Evolutionary conservation across 2,797 vertebrate species (phyloP).

Genomic region (Galagoides demidoff): DNA sequence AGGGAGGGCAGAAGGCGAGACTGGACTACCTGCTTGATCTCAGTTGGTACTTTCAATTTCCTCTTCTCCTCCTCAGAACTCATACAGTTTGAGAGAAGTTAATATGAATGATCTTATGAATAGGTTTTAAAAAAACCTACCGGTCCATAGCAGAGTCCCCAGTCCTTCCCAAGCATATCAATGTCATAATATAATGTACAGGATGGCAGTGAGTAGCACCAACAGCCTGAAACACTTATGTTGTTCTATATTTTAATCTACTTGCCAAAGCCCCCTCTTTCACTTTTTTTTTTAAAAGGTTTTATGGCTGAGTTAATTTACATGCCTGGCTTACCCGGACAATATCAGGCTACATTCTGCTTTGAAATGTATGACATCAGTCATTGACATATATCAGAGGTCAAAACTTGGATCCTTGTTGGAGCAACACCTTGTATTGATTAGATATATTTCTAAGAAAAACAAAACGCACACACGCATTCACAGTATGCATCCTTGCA

Average conservation of each 20-base stretch:
- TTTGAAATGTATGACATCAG: slow-evolving; percentile 69
- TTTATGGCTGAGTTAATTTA: slow-evolving; percentile 77
- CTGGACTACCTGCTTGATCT: background rate
- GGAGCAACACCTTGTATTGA: slow-evolving; percentile 51
- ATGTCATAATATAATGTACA: background rate
- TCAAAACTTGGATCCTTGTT: slow-evolving; percentile 29
- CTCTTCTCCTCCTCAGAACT: background rate
- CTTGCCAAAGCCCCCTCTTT: slow-evolving; percentile 30
- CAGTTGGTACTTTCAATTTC: background rate
- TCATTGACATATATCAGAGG: slow-evolving; percentile 56
- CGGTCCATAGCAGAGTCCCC: too few species aligned
- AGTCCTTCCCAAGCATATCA: background rate
- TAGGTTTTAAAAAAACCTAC: background rate
- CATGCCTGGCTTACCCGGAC: slow-evolving; percentile 67
- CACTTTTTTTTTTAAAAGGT: background rate
- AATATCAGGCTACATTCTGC: slow-evolving; percentile 47
- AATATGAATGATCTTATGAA: background rate
- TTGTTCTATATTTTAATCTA: slow-evolving; percentile 58
- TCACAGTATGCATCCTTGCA: background rate
- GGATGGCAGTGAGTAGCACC: background rate
- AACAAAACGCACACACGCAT: background rate
- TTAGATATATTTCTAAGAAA: slow-evolving; percentile 42
- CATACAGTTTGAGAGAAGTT: background rate
- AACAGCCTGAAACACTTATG: slow-evolving; percentile 73
- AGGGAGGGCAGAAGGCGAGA: background rate